Base-by-base conservation (phyloP, 2,888 invertebrate genomes). In the Aporophyla nigra region DNA sequence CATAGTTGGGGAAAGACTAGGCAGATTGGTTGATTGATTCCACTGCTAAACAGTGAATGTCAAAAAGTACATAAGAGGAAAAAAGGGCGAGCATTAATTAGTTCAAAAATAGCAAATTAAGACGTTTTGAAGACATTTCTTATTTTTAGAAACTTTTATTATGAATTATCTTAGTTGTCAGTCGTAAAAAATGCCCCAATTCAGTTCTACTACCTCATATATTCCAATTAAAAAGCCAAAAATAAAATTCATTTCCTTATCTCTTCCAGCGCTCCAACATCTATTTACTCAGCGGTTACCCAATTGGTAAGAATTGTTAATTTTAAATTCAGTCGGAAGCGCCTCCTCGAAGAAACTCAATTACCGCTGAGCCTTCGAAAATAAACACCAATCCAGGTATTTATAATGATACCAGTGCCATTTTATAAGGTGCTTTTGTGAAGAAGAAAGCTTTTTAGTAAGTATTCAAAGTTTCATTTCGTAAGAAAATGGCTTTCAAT, bases 231-330 rank as follows among this genome's bases (percentile, higher is more conserved):
- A 62, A 72, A 79, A 49, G 7, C n/a, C 1, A 24, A 63, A 77
- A 71, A 58, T 33, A 40, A 63, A 73, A 2, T 14, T 59, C 7
- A 27, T 24, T 82, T 62, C 62, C 54, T 58, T 59, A 71, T 51
- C 88, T 49, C 80, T 80, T 90, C 90, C 84, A 91, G 88, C 24
- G 51, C 7, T 67, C 70, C 61, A 75, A 83, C 65, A 70, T 75
- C 68, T 59, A 69, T 81, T 71, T 80, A 82, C 66, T 68, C 79
- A 86, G 83, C 82, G 85, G 87, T 89, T 91, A 90, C 87, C 87
- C 88, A 91, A 91, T 92, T 86, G 90, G 87, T 88, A 87, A 91
- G 92, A 92, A 93, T 93, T 93, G 93, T 93, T 93, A 95, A 94
- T 94, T 95, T 93, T 90, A 93, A 93, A 93, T 92, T 90, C 88